Evolutionary conservation across 2,113 vertebrate species (phyloP), one percentile per base, ranked within the genome.

Genomic region (Progne subis): DNA sequence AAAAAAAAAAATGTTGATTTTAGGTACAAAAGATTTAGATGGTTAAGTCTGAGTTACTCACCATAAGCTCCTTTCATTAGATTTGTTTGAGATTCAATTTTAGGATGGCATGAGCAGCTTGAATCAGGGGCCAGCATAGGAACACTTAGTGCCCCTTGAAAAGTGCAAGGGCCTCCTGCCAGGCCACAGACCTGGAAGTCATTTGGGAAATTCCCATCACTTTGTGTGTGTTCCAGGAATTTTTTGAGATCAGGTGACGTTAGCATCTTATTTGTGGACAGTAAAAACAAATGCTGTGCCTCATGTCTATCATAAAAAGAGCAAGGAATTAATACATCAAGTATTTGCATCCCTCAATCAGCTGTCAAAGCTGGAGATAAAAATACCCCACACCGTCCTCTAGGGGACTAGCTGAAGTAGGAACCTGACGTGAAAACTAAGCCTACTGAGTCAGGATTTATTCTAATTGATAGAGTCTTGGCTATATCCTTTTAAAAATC

Each of bases 401-500:
- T 53, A 64, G 79, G 5, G 32, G 29, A 63, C 39, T 92, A 49
- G 14, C 47, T 92, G 94, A 92, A 60, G 70, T 85, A 95, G 53
- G 71, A 61, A 32, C 39, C 32, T 95, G 92, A 96, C 86, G 46
- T 89, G 81, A 92, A 98, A 98, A 90, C 49, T 83, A 55, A 93
- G 65, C 29, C 1, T 71, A 82, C 82, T 88, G 67, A 92, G 94
- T 72, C 85, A 94, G 65, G 75, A 60, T 90, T 93, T 88, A 13
- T 28, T 81, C 88, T 96, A 96, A 92, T 89, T 95, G 94, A 92
- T 95, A 96, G 49, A 60, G 83, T 82, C 89, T 95, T 93, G 84
- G 71, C 75, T 96, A 92, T 96, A 97, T 94, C 94, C 31, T 87
- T 87, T 47, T 39, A 92, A 95, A 97, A 96, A 97, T 95, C 96